Percentiles rank a stretch among this genome's conserved stretches.
These are phyloP conservation scores for Lates japonicus DNA, from an alignment of 2,797 vertebrate genomes.

Conservation along the genomic window DNA sequence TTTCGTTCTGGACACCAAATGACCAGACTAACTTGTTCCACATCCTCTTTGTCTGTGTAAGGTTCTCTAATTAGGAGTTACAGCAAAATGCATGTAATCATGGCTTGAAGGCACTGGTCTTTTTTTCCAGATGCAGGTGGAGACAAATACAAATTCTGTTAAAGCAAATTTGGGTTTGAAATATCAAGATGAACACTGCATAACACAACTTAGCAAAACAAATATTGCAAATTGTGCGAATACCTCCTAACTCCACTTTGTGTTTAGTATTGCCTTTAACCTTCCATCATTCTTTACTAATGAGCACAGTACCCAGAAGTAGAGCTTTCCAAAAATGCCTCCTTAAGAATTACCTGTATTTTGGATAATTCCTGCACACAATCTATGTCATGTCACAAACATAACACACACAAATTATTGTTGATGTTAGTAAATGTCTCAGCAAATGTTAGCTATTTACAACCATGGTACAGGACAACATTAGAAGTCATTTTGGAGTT, in stretches of 20 bases:
- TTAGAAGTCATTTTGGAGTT: background rate
- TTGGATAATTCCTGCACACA: background rate
- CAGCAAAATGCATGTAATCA: constrained; percentile 73
- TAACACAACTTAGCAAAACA: background rate
- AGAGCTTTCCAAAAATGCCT: background rate
- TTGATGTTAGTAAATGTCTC: background rate
- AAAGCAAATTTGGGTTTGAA: constrained; percentile 43
- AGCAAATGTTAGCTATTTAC: background rate
- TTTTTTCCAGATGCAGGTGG: constrained; percentile 64
- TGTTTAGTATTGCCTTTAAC: constrained; percentile 8
- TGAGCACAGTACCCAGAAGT: background rate
- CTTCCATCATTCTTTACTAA: background rate
- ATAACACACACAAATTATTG: no score
- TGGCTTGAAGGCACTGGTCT: constrained; percentile 46
- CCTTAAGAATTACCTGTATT: background rate
- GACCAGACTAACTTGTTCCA: constrained; percentile 73
- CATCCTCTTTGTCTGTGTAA: constrained; percentile 63
- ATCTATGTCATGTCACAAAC: background rate
- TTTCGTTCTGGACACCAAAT: constrained; percentile 38
- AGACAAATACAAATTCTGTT: constrained; percentile 59
- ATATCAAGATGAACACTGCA: constrained; percentile 34
- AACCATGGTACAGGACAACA: background rate
- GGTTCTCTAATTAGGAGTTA: constrained; percentile 79
- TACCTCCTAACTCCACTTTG: background rate
- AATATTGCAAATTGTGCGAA: background rate